Percentiles rank a stretch among this genome's conserved stretches.
phyloP scores from a whole-genome alignment of 1,140 invertebrate genomes.

The Thrips palmi region DNA sequence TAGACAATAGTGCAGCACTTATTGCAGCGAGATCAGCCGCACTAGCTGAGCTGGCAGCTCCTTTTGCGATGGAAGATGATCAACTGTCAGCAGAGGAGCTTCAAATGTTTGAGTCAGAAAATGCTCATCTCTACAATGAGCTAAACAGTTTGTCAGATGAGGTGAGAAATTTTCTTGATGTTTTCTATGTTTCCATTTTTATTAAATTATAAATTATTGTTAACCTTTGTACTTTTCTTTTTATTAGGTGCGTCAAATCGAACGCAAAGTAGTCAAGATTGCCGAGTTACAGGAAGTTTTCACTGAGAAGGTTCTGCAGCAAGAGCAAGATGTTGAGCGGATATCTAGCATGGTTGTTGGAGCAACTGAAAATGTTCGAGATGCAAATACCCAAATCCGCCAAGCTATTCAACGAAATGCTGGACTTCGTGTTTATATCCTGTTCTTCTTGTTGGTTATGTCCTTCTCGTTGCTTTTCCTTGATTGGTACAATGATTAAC shows the following conservation, averaged over 20 bases:
- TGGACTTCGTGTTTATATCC: slow-evolving; percentile 76
- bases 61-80: slow-evolving; percentile 27
- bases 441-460: slow-evolving; percentile 91
- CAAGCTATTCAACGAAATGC: slow-evolving; percentile 94
- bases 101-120: slow-evolving; percentile 78
- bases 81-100: slow-evolving; percentile 68
- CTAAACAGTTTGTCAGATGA: slow-evolving; percentile 52
- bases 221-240: slow-evolving; percentile 14
- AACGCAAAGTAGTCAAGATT: slow-evolving; percentile 88
- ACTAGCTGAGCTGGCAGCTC: too few species aligned
- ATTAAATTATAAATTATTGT: neutral
- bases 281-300: slow-evolving; percentile 92
- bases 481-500: slow-evolving; percentile 99
- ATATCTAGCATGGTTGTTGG: slow-evolving; percentile 73
- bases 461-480: slow-evolving; percentile 89
- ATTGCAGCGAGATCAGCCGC: too few species aligned
- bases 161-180: slow-evolving; percentile 16
- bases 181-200: neutral
- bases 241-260: slow-evolving; percentile 67
- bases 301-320: slow-evolving; percentile 90
- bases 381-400: slow-evolving; percentile 91
- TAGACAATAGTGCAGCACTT: slow-evolving; percentile 1
- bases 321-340: slow-evolving; percentile 82
- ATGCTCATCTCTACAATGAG: slow-evolving; percentile 64
- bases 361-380: slow-evolving; percentile 85